Conservation (phyloP, 2,113 vertebrate genomes). For the Plecturocebus donacophilus region DNA sequence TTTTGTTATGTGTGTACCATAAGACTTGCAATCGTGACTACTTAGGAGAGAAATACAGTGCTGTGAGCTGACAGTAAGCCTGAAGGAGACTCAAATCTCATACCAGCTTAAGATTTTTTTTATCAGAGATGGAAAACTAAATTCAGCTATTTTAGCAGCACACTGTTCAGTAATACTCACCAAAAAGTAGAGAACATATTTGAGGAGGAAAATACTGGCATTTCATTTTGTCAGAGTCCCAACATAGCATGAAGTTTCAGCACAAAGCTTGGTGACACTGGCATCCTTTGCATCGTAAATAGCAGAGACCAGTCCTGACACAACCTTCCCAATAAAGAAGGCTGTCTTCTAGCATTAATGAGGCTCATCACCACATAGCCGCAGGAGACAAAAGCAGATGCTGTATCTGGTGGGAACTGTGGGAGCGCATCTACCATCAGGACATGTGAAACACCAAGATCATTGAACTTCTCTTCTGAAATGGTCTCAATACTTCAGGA, state of each 20-base stretch:
- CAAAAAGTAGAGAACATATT: neutral
- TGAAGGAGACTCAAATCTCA: neutral
- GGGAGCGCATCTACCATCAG: neutral
- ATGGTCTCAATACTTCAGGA: neutral
- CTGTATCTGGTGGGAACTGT: neutral
- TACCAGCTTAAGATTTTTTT: neutral
- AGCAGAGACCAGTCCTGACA: neutral
- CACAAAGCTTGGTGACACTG: neutral
- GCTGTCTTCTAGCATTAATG: too few relatives aligned
- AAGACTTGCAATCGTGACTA: neutral
- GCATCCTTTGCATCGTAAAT: neutral
- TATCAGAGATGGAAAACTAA: neutral
- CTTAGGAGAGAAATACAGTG: neutral
- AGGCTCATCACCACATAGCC: too few relatives aligned
- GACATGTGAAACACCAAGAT: neutral
- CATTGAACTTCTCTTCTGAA: neutral
- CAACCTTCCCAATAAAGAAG: neutral
- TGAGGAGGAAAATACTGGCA: neutral
- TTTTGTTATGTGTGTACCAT: neutral
- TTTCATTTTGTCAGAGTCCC: neutral
- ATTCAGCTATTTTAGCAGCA: neutral
- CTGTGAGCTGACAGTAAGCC: neutral
- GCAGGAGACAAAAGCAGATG: neutral
- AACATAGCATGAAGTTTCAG: neutral
- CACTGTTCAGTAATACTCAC: neutral